Evolutionary conservation across 2,797 vertebrate genomes (phyloP), one percentile per base, ranked within the genome.

Genomic region (Lepus oiostolus): DNA sequence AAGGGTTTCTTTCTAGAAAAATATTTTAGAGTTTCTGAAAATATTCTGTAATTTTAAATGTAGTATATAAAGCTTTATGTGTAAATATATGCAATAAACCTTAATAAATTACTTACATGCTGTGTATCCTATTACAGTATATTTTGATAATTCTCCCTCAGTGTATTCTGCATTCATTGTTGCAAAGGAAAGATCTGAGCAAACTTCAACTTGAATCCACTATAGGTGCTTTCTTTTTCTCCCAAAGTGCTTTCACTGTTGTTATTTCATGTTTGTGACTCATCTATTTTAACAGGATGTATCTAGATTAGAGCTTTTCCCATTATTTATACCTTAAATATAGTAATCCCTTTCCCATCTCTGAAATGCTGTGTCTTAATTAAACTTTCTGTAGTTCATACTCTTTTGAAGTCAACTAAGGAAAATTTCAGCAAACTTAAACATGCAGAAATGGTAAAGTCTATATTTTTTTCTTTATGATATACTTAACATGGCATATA

Each of bases 1-100:
- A 35, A 70, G 42, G 32, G 1, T 84, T 91, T 91, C 76, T 85
- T 86, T 35, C n/a, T 42, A 32, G 19, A 16, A 32, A 80, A 93
- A 70, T 87, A 80, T 84, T 87, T 83, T 47, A 84, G 68, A 21
- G 35, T 86, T 6, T 85, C 70, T 74, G 38, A 84, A 90, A 90
- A 70, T 80, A 67, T 0, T 24, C 0, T 67, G 16, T 60, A 67
- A 52, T 60, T 24, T 75, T 87, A 42, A 38, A 58, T 62, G 3
- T 38, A 75, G 90, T 13, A 62, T 67, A 85, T 58, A 62, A 81
- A 81, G 9, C 70, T 91, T 58, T 89, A 63, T n/a, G 60, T 94
- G 47, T 67, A 60, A 75, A 38, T 65, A 28, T 42, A 42, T 71
- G 71, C 72, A 93, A 38, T 42, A 22, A 71, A 52, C 22, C 7